Percentiles rank a stretch among this genome's conserved stretches.
phyloP scores from a whole-genome alignment of 2,888 invertebrate genomes.

The Acrocyrtus sp. region DNA sequence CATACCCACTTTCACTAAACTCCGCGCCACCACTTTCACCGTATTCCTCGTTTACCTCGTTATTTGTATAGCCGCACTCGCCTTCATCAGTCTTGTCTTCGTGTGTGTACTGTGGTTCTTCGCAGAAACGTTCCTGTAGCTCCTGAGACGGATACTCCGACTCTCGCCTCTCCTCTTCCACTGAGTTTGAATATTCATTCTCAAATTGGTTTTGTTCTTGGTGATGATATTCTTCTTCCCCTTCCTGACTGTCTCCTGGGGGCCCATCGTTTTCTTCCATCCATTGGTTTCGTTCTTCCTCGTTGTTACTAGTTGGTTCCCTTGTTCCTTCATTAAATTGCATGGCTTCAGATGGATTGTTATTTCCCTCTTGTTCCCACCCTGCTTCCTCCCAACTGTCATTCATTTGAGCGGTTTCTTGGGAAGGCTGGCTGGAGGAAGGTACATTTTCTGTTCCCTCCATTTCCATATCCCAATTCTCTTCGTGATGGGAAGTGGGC shows the following conservation, averaged over 20 bases:
- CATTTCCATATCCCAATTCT: slow-evolving; percentile 11
- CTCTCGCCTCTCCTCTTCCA: not conserved
- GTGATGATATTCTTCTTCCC: slow-evolving; percentile 3
- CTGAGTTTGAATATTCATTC: not conserved
- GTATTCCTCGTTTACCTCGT: not conserved
- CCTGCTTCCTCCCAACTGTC: slow-evolving; percentile 17
- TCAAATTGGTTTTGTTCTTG: slow-evolving; percentile 13
- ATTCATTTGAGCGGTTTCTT: not conserved
- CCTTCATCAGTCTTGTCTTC: slow-evolving; percentile 26
- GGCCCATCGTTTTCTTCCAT: slow-evolving; percentile 6
- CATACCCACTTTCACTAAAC: not conserved
- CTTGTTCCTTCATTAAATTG: not conserved
- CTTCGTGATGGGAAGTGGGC: slow-evolving; percentile 14
- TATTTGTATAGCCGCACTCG: not conserved
- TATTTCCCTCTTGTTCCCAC: not conserved
- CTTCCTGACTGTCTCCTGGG: slow-evolving; percentile 18
- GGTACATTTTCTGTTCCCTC: not conserved
- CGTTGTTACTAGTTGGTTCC: not conserved
- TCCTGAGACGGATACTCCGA: slow-evolving; percentile 1
- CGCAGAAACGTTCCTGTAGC: not conserved
- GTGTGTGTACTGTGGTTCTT: not conserved
- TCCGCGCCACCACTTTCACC: not conserved
- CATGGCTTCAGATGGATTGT: not conserved
- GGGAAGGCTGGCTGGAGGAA: not conserved
- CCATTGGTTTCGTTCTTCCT: not conserved